Evolutionary conservation across 1,140 invertebrate genomes (phyloP).

Genomic region (Atta texana): DNA sequence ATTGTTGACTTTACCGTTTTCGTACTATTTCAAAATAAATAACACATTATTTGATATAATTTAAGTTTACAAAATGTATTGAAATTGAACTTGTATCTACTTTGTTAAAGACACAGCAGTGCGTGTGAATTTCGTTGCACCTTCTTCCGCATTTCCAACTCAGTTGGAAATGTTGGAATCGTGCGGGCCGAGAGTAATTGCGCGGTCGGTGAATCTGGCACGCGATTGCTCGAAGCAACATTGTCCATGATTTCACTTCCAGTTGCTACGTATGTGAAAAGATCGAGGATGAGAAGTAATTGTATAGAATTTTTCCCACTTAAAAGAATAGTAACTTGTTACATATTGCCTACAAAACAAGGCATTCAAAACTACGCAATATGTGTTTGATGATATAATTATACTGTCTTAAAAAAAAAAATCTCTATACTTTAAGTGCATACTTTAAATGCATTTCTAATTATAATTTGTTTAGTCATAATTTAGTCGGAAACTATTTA

Average conservation of each 20-base stretch:
- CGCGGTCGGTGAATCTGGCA: constrained; percentile 58
- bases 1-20: not conserved
- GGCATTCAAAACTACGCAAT: not conserved
- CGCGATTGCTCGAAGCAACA: constrained; percentile 59
- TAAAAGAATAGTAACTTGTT: constrained; percentile 6
- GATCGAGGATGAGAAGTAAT: constrained; percentile 47
- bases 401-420: not conserved
- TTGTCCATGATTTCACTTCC: constrained; percentile 59
- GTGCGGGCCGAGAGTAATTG: constrained; percentile 37
- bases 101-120: not conserved
- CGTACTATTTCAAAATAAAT: not conserved
- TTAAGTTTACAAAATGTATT: not conserved
- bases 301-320: constrained; percentile 1
- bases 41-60: not conserved
- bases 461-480: not conserved
- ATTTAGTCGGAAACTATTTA: not conserved
- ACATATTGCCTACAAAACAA: not conserved
- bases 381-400: not conserved
- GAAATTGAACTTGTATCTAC: constrained; percentile 23
- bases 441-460: not conserved
- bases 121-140: constrained; percentile 18
- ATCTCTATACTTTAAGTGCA: not conserved
- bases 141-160: constrained; percentile 37
- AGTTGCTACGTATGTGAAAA: constrained; percentile 31
- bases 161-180: constrained; percentile 26